These are phyloP conservation scores for Archivesica marissinica DNA, from an alignment of 1,140 invertebrate genomes.

Conservation along the genomic window DNA sequence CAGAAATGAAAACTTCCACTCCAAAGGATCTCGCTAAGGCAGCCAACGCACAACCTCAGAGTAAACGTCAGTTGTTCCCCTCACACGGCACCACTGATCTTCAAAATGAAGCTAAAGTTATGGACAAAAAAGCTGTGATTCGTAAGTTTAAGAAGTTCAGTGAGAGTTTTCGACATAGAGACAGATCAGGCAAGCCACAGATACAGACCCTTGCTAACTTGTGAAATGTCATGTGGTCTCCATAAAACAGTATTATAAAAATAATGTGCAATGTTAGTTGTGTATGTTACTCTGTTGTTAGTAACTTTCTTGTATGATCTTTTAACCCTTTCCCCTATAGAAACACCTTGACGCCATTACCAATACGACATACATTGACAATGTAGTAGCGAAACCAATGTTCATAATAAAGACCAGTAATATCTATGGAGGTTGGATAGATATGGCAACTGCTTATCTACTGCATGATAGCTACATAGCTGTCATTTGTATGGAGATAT, in stretches of 20 bases:
- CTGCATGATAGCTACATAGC: too few species aligned
- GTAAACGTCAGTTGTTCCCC: conserved; percentile 70
- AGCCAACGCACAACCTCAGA: conserved; percentile 63
- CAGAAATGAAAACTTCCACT: conserved; percentile 66
- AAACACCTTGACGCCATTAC: too few species aligned
- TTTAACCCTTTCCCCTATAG: too few species aligned
- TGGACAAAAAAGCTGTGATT: conserved; percentile 78
- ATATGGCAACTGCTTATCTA: too few species aligned
- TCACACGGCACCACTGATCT: conserved; percentile 29
- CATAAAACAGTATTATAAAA: too few species aligned
- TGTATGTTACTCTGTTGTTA: background rate
- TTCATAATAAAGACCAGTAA: too few species aligned
- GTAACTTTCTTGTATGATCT: background rate
- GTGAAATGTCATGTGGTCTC: too few species aligned
- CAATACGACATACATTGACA: background rate
- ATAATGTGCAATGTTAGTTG: too few species aligned
- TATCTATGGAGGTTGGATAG: too few species aligned
- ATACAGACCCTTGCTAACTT: conserved; percentile 78
- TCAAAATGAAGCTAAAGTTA: conserved; percentile 68
- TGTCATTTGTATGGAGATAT: background rate
- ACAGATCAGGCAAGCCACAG: conserved; percentile 66
- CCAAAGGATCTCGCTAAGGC: conserved; percentile 61
- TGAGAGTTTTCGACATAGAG: conserved; percentile 73
- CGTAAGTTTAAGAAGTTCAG: conserved; percentile 78
- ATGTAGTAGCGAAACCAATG: background rate